Base-by-base conservation (phyloP, 2,797 vertebrate species). In the Falco rusticolus region DNA sequence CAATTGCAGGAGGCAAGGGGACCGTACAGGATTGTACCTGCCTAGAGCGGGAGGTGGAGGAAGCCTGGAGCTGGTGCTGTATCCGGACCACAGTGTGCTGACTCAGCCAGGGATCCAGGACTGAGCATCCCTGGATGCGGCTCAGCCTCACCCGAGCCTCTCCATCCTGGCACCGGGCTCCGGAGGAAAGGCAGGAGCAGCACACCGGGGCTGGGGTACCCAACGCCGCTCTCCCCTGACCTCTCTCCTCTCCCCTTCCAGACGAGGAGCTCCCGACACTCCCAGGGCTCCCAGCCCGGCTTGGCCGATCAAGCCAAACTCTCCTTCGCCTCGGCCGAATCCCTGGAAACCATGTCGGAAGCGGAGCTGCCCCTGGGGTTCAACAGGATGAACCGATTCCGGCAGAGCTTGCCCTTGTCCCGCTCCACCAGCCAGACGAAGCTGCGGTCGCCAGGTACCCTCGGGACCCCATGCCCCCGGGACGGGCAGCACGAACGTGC, bases 331-430 rank as follows among this genome's bases (percentile, higher is more conserved):
- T 99, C 99, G 1, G 99, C 99, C 2, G 99, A 99, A 91, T 99
- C 99, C 92, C 96, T 99, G 98, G 99, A 99, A 98, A 99, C 99
- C 97, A 99, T 99, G 99, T 99, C 99, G 5, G 99, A 99, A 96
- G 99, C 99, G 2, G 99, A 99, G 98, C 98, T 99, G 86, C 99
- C 99, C 53, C 89, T 99, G 59, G 99, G 99, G 4, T 99, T 99
- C 97, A 99, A 98, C 98, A 99, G 99, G 95, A 99, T 99, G 99
- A 99, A 99, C 97, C 99, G 99, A 43, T 99, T 99, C 95, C 98
- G 99, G 37, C 99, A 99, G 98, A 99, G 99, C 97, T 97, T 99
- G 96, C 99, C 99, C 8, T 97, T 99, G 96, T 99, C 99, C 61
- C 99, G 99, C 51, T 99, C 99, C 17, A 98, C 99, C 98, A 99